Evolutionary conservation across 2,113 vertebrate species (phyloP).

Genomic region (Thunnus thynnus): DNA sequence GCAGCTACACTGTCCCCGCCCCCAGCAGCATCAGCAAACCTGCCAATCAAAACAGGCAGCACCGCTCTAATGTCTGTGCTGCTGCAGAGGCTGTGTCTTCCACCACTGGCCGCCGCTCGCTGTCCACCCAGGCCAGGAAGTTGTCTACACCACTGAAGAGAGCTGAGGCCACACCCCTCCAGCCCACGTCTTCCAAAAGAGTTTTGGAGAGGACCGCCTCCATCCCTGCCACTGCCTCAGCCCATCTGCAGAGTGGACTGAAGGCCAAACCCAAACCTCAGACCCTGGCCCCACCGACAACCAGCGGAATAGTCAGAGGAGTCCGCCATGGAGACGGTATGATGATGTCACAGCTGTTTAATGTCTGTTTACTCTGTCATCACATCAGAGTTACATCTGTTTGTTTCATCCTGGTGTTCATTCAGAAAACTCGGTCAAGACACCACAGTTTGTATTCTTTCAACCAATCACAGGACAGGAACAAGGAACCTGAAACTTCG

Average conservation of each 20-base stretch:
- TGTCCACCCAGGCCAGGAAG: constrained; percentile 67
- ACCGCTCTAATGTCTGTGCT: constrained; percentile 52
- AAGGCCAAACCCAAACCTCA: constrained; percentile 22
- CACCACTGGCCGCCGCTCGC: constrained; percentile 1
- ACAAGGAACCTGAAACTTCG: no score
- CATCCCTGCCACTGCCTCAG: constrained; percentile 6
- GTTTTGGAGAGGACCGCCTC: constrained; percentile 46
- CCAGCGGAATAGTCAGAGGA: constrained; percentile 47
- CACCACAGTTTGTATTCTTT: no score
- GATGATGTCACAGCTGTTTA: no score
- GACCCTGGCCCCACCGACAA: constrained; percentile 47
- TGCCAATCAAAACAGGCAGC: constrained; percentile 48
- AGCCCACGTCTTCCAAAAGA: constrained; percentile 63
- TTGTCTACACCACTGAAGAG: constrained; percentile 71
- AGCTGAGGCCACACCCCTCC: constrained; percentile 37
- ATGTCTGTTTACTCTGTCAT: no score
- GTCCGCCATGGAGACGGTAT: no score
- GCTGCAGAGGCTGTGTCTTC: constrained; percentile 24
- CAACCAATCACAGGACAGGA: no score
- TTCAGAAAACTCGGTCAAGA: no score
- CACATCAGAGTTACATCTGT: no score
- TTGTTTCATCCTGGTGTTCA: no score
- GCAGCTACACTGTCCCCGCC: constrained; percentile 59
- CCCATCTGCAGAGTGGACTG: constrained; percentile 30
- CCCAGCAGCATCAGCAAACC: constrained; percentile 45